Base-by-base conservation (phyloP, 1,140 invertebrate species). In the Chymomyza costata region DNA sequence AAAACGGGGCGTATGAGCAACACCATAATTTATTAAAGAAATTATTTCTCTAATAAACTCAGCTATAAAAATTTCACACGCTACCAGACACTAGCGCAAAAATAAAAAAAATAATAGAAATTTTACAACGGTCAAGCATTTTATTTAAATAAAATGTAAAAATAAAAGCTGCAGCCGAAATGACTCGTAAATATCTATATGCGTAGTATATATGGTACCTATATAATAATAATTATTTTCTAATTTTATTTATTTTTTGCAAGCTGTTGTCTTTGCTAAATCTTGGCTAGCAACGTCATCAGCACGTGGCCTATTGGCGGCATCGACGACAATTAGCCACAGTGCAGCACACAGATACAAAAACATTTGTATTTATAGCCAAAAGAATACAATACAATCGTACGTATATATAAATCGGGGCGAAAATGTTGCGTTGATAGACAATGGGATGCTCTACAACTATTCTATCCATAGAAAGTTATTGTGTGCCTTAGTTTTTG, bases 161-260 rank as follows among this genome's bases (percentile, higher is more conserved):
- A 16, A 28, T 40, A 45, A 31, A n/a, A 44, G 25, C 50, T 21
- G 40, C 41, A 31, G 25, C 25, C 37, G 30, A 49, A 51, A 66
- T 78, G 71, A 71, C 71, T 78, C 40, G 66, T 67, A 64, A 80
- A 71, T 71, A 63, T 71, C n/a, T n/a, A n/a, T n/a, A n/a, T n/a
- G n/a, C n/a, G n/a, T n/a, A n/a, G n/a, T n/a, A n/a, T n/a, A n/a
- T n/a, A n/a, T n/a, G n/a, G n/a, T n/a, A n/a, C n/a, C n/a, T n/a
- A n/a, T n/a, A n/a, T n/a, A n/a, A n/a, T n/a, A n/a, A n/a, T n/a
- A n/a, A n/a, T n/a, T n/a, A n/a, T n/a, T n/a, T n/a, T n/a, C n/a
- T n/a, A n/a, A n/a, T n/a, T n/a, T n/a, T n/a, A n/a, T n/a, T n/a
- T n/a, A n/a, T n/a, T n/a, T n/a, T 67, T 59, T 50, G 34, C 31